These are phyloP conservation scores for Australoheros facetus DNA, from an alignment of 2,797 vertebrate species.

Conservation along the genomic window DNA sequence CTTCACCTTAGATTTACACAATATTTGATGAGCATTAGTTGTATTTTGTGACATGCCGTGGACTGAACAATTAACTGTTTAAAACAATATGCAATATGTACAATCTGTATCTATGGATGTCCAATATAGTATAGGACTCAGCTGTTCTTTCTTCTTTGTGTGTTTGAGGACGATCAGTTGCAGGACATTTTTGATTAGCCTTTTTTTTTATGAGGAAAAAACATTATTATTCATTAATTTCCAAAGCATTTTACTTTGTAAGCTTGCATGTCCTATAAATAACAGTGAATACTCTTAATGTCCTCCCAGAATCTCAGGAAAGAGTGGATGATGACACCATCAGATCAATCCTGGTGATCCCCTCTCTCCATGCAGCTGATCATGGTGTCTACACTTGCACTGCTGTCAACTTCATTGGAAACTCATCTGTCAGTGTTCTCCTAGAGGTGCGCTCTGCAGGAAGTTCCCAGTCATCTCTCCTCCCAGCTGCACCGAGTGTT, in stretches of 20 bases:
- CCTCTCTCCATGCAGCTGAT: conserved; percentile 76
- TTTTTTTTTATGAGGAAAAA: not conserved
- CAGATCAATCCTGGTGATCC: conserved; percentile 85
- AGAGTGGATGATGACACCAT: conserved; percentile 82
- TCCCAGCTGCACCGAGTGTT: conserved; percentile 13
- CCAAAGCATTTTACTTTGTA: not conserved
- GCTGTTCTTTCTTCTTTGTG: not conserved
- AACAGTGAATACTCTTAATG: not conserved
- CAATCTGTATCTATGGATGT: not conserved
- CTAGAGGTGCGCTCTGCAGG: conserved; percentile 70
- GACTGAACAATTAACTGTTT: not conserved
- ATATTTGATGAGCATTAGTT: not conserved
- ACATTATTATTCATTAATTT: not conserved
- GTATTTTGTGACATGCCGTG: not conserved
- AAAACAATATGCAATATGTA: not conserved
- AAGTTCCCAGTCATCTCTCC: conserved; percentile 29
- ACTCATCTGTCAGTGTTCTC: conserved; percentile 74
- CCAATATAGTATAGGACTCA: not conserved
- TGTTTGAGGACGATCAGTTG: not conserved
- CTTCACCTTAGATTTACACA: not conserved
- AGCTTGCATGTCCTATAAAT: not conserved
- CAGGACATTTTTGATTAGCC: not conserved
- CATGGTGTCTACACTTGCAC: conserved; percentile 87
- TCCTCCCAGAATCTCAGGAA: conserved; percentile 80
- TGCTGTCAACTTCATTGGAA: conserved; percentile 88